phyloP scores from a whole-genome alignment of 2,113 vertebrate species.

The Onychostoma macrolepis region DNA sequence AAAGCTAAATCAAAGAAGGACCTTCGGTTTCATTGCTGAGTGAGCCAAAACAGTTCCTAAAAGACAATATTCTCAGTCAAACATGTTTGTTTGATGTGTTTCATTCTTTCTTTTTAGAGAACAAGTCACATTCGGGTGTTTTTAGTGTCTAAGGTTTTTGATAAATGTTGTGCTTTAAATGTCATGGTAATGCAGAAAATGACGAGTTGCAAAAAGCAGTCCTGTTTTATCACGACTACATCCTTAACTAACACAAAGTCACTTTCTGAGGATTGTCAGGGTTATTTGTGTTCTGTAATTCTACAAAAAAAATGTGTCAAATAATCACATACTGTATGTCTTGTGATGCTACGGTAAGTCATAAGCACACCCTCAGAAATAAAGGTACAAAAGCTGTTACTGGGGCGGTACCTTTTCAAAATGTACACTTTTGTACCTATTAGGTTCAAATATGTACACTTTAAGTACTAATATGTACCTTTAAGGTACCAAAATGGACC shows the following conservation, averaged over 20 bases:
- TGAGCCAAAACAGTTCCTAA: not conserved
- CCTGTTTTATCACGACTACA: not conserved
- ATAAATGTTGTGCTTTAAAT: not conserved
- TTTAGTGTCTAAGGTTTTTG: not conserved
- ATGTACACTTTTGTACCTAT: no score
- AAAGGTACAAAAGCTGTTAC: no score
- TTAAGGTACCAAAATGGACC: no score
- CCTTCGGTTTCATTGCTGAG: not conserved
- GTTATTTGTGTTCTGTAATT: not conserved
- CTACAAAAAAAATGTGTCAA: not conserved
- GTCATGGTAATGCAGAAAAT: not conserved
- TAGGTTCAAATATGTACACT: no score
- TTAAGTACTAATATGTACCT: no score
- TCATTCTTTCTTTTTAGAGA: not conserved
- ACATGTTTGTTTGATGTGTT: not conserved
- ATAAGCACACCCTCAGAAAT: no score
- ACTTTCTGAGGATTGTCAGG: not conserved
- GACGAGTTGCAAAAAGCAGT: not conserved
- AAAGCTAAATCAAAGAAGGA: not conserved
- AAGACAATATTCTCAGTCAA: not conserved
- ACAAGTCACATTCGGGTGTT: not conserved
- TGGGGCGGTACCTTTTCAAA: no score
- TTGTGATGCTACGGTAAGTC: not conserved
- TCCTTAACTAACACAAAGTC: not conserved
- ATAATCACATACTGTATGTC: not conserved